Evolutionary conservation across 2,797 vertebrate genomes (phyloP), one percentile per base, ranked within the genome.

Genomic region (Karalla daura): DNA sequence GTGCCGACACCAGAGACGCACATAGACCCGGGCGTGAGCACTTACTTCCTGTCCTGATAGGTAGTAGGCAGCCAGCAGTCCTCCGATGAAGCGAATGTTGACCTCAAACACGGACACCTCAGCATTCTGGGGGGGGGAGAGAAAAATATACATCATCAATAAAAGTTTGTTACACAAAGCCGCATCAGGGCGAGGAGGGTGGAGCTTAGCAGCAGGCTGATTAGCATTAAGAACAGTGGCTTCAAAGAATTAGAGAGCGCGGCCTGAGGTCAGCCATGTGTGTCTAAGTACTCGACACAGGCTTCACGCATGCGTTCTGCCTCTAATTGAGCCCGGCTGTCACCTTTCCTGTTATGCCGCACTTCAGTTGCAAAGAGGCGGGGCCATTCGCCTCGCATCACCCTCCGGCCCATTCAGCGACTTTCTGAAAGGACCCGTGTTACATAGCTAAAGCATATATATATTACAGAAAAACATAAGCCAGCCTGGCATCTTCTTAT

Each of bases 31-130:
- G 10, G 68, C 7, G 3, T 1, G 43, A 76, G 43, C 33, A 76
- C 93, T 94, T 87, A 98, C 97, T 95, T 98, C 96, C 79, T 99
- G 96, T 91, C 97, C 97, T 39, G 98, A 99, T 72, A 99, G 95
- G 85, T 99, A 99, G 84, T 97, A 98, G 0, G 97, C 96, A 24
- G 98, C 96, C 76, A 99, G 91, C 24, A 99, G 93, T 69, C 98
- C 98, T 5, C 98, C 98, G 25, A 99, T 98, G 90, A 99, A 99
- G 15, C 97, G 96, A 76, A 99, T 99, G 86, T 99, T 99, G 89
- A 99, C 98, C 88, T 99, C 98, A 90, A 99, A 99, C 76, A 99
- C 98, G 4, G 98, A 99, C 12, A 99, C 98, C 86, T 99, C 98
- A 0, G 95, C 95, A 89, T 99, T 99, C 97, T 99, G 93, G 71